Conservation (phyloP, 2,113 vertebrate species). For the Macheiramphus alcinus region DNA sequence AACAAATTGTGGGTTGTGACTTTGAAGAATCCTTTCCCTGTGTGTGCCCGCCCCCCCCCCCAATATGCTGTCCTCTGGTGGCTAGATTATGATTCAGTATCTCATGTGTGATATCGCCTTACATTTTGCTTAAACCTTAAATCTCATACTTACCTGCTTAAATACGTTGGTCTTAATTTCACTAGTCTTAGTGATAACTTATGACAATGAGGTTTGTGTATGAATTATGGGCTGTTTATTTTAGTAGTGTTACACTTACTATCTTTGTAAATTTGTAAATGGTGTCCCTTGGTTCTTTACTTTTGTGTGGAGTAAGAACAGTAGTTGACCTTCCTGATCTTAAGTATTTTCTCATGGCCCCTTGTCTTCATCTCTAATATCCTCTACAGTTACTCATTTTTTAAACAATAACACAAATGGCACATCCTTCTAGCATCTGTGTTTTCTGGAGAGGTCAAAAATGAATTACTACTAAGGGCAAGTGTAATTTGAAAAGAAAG, state of each 20-base stretch:
- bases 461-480: background rate
- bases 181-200: background rate
- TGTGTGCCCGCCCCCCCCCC: rapidly evolving
- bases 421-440: background rate
- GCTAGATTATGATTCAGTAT: background rate
- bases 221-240: background rate
- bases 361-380: background rate
- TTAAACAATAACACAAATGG: background rate
- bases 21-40: background rate
- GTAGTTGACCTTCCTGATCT: background rate
- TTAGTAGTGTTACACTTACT: background rate
- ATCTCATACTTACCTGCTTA: background rate
- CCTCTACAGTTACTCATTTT: background rate
- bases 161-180: background rate
- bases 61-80: background rate
- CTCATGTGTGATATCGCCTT: background rate
- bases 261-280: background rate
- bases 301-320: background rate
- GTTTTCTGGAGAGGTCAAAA: background rate
- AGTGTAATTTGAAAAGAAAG: background rate
- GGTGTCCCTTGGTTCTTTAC: background rate
- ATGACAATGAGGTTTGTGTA: background rate
- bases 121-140: background rate
- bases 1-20: background rate
- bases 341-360: background rate